These are phyloP conservation scores for Lasioglossum zephyrum DNA, from an alignment of 2,888 invertebrate genomes.

Conservation along the genomic window DNA sequence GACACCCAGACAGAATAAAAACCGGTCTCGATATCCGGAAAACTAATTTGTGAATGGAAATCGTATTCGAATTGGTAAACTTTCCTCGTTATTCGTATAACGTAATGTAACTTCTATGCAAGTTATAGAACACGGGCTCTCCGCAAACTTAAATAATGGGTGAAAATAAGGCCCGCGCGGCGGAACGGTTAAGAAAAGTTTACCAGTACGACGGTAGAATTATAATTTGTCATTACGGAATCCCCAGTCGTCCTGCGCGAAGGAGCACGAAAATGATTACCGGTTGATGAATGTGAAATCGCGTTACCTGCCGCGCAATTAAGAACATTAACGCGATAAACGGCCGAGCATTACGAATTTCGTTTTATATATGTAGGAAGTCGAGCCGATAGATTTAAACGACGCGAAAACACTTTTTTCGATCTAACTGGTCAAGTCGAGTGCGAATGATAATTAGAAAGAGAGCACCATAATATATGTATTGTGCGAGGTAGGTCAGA, in stretches of 20 bases:
- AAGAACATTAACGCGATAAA: background rate
- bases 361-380: too few relatives aligned
- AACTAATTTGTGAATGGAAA: slow-evolving; percentile 48
- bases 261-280: slow-evolving; percentile 9
- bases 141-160: slow-evolving; percentile 52
- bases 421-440: too few relatives aligned
- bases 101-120: slow-evolving; percentile 46
- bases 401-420: too few relatives aligned
- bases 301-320: background rate
- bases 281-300: background rate
- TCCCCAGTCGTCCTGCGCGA: background rate
- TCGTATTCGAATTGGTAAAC: slow-evolving; percentile 41
- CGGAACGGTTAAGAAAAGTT: slow-evolving; percentile 23
- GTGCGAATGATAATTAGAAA: too few relatives aligned
- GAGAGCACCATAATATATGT: too few relatives aligned
- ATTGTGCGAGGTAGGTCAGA: too few relatives aligned
- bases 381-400: too few relatives aligned
- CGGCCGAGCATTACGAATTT: background rate
- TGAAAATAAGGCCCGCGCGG: slow-evolving; percentile 15
- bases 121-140: slow-evolving; percentile 38
- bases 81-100: slow-evolving; percentile 65
- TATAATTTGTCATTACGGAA: slow-evolving; percentile 22
- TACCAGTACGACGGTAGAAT: slow-evolving; percentile 26
- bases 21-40: background rate
- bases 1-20: background rate